These are phyloP conservation scores for Onchidella celtica DNA, from an alignment of 2,888 invertebrate genomes.

Conservation along the genomic window DNA sequence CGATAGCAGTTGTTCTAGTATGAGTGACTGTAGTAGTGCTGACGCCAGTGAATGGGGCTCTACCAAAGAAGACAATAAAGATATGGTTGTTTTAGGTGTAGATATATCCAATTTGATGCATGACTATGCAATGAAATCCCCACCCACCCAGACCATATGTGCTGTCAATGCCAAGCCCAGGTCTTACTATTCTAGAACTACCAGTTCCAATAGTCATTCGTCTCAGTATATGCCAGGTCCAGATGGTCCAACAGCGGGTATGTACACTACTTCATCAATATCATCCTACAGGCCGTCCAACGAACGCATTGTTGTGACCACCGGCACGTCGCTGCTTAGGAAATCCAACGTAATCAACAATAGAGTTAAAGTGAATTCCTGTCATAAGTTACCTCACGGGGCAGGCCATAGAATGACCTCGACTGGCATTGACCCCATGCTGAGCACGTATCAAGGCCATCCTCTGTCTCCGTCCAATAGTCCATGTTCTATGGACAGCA, in stretches of 20 bases:
- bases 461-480: background rate
- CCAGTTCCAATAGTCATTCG: background rate
- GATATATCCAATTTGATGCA: constrained; percentile 76
- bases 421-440: constrained; percentile 41
- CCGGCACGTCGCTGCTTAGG: background rate
- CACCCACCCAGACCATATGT: constrained; percentile 20
- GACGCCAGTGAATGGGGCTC: constrained; percentile 51
- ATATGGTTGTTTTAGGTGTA: constrained; percentile 79
- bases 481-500: background rate
- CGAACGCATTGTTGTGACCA: background rate
- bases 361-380: constrained; percentile 3
- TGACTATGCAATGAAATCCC: constrained; percentile 63
- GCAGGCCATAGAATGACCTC: constrained; percentile 42
- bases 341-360: constrained; percentile 24
- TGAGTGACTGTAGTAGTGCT: constrained; percentile 61
- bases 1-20: constrained; percentile 47
- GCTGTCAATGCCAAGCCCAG: constrained; percentile 1
- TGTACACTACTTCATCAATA: background rate
- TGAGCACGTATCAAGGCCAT: constrained; percentile 8
- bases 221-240: background rate
- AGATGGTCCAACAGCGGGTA: background rate
- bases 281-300: background rate
- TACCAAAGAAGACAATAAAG: constrained; percentile 52
- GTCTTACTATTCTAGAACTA: background rate
- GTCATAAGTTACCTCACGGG: constrained; percentile 22